A percentile compares a stretch with the other conserved stretches of the same genome.
Conservation (phyloP, 2,888 invertebrate genomes). For the Chrysolina americana region DNA sequence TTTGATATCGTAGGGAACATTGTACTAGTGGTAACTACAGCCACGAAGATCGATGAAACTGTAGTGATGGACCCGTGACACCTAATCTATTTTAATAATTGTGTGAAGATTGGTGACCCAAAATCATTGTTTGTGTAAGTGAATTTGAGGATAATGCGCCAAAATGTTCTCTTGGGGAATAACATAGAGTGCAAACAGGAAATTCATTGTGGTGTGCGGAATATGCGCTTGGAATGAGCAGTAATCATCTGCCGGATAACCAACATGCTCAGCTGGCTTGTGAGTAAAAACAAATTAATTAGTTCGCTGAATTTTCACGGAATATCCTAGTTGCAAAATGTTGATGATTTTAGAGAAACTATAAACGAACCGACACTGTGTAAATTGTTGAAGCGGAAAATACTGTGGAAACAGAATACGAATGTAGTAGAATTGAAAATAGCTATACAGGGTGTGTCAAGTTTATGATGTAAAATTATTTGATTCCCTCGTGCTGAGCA, state of each 20-base stretch:
- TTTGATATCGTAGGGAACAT: no score
- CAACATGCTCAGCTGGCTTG: conserved; percentile 51
- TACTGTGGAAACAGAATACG: background rate
- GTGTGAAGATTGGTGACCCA: conserved; percentile 42
- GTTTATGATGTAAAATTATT: no score
- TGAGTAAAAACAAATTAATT: conserved; percentile 40
- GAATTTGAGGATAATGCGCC: conserved; percentile 43
- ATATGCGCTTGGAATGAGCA: conserved; percentile 34
- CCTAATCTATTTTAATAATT: conserved; percentile 15
- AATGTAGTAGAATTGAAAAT: background rate
- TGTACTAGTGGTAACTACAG: no score
- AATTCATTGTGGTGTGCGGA: conserved; percentile 39
- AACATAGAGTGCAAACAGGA: conserved; percentile 43
- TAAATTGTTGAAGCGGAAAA: background rate
- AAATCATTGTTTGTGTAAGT: conserved; percentile 40
- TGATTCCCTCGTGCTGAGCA: no score
- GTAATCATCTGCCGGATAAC: conserved; percentile 29
- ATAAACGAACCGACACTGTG: background rate
- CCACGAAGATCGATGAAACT: background rate
- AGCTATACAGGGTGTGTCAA: no score
- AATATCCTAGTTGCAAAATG: background rate
- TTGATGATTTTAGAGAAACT: background rate
- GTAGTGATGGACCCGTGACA: background rate
- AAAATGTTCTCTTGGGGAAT: conserved; percentile 41
- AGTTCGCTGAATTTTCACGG: background rate